These are phyloP conservation scores for Ophion ventricosus DNA, from an alignment of 2,888 invertebrate species.

Conservation along the genomic window DNA sequence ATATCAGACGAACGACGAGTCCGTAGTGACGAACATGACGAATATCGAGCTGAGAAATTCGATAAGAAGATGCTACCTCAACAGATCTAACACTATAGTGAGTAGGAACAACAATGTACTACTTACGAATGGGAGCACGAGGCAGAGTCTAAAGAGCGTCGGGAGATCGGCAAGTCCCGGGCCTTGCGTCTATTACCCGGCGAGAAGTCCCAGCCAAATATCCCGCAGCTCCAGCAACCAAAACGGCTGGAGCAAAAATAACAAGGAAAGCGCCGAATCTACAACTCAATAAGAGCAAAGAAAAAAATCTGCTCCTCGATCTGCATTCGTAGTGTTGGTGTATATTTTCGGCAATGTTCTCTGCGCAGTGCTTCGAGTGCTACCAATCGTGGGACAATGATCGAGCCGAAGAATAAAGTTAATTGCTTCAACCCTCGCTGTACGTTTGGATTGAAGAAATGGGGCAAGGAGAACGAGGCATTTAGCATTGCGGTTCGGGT, in stretches of 20 bases:
- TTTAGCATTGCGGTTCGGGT: background rate
- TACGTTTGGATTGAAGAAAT: background rate
- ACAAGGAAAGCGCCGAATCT: slow-evolving; percentile 65
- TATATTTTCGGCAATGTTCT: background rate
- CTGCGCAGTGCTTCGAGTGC: no score
- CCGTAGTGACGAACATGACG: slow-evolving; percentile 88
- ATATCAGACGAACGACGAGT: slow-evolving; percentile 91
- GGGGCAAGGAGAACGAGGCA: background rate
- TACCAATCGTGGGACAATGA: no score
- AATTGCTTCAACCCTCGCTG: no score
- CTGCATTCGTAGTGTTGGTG: background rate
- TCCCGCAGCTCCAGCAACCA: slow-evolving; percentile 73
- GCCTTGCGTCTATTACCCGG: slow-evolving; percentile 86
- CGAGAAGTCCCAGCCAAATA: slow-evolving; percentile 79
- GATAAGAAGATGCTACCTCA: slow-evolving; percentile 84
- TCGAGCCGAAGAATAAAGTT: no score
- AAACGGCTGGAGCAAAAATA: slow-evolving; percentile 76
- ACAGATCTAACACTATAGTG: slow-evolving; percentile 84
- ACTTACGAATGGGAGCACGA: slow-evolving; percentile 73
- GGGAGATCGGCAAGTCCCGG: slow-evolving; percentile 83
- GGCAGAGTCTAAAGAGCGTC: slow-evolving; percentile 74
- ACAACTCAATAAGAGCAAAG: slow-evolving; percentile 63
- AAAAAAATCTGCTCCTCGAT: background rate
- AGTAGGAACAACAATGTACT: slow-evolving; percentile 80
- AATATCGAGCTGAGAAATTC: slow-evolving; percentile 89